phyloP scores from a whole-genome alignment of 2,113 vertebrate genomes.

The Caracal caracal region DNA sequence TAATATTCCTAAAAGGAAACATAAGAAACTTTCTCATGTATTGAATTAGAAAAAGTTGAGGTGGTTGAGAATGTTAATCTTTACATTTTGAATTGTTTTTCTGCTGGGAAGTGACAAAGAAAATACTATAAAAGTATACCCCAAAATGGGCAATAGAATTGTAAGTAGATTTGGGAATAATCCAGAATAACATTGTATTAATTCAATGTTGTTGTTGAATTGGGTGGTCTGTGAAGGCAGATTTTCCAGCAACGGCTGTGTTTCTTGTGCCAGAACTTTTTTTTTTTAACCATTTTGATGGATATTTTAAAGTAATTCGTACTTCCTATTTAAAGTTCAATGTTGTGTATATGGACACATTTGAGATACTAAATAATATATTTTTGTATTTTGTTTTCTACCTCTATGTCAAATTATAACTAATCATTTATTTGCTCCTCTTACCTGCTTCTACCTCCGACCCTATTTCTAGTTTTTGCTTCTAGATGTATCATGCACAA shows the following conservation, averaged over 20 bases:
- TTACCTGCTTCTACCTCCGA: background rate
- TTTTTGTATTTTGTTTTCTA: background rate
- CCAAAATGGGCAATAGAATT: background rate
- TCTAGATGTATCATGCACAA: background rate
- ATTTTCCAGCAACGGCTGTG: slow-evolving; percentile 19
- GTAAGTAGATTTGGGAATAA: background rate
- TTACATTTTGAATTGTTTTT: slow-evolving; percentile 47
- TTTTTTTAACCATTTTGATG: background rate
- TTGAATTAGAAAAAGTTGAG: slow-evolving; percentile 34
- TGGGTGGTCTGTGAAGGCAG: background rate
- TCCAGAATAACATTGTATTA: background rate
- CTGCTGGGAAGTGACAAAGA: background rate
- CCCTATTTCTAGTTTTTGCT: background rate
- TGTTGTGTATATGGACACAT: background rate
- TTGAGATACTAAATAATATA: background rate
- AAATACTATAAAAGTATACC: background rate
- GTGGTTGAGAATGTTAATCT: slow-evolving; percentile 11
- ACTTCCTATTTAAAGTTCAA: background rate
- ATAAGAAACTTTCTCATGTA: background rate
- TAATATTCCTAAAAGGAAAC: slow-evolving; percentile 25
- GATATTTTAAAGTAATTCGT: background rate
- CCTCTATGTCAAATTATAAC: background rate
- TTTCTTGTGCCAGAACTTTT: background rate
- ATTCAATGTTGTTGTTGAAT: background rate
- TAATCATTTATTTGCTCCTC: background rate